Evolutionary conservation across 2,113 vertebrate species (phyloP), one percentile per base, ranked within the genome.

Genomic region (Chloropsis hardwickii): DNA sequence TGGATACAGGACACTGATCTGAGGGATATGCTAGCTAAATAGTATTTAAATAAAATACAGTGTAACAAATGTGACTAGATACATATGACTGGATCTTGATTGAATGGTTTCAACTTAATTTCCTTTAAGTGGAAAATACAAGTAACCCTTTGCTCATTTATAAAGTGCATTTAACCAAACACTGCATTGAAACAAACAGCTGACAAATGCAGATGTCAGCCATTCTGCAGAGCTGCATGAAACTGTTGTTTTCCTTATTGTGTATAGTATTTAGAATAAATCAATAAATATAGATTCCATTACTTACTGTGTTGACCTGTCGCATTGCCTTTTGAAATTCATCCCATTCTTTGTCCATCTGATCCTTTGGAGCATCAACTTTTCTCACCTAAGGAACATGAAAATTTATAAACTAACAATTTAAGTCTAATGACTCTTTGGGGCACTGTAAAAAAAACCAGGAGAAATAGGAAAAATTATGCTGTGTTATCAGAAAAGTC

Each of bases 261-360:
- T 94, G 93, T 94, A 94, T 78, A 89, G 78, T 82, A 92, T 57
- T 80, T 96, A 95, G 90, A 89, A 37, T 37, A 37, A 37, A 83
- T 77, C 65, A 95, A 97, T 95, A 89, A 97, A 96, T 66, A 78
- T 65, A 90, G 78, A 80, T 72, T 88, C 92, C 83, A 61, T 82
- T 62, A 97, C 97, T 98, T 97, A 98, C 98, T 7, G 97, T 99
- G 98, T 98, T 99, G 85, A 99, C 99, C 96, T 99, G 99, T 70
- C 99, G 98, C 79, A 99, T 99, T 96, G 99, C 99, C 95, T 99
- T 99, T 73, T 99, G 99, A 97, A 99, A 99, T 96, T 99, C 99
- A 94, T 99, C 99, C 99, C 99, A 99, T 94, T 99, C 99, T 95
- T 99, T 99, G 97, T 99, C 99, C 99, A 99, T 98, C 40, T 99